A percentile compares a stretch with the other conserved stretches of the same genome.
phyloP scores from a whole-genome alignment of 2,888 invertebrate species.

The Perizoma flavofasciatum region DNA sequence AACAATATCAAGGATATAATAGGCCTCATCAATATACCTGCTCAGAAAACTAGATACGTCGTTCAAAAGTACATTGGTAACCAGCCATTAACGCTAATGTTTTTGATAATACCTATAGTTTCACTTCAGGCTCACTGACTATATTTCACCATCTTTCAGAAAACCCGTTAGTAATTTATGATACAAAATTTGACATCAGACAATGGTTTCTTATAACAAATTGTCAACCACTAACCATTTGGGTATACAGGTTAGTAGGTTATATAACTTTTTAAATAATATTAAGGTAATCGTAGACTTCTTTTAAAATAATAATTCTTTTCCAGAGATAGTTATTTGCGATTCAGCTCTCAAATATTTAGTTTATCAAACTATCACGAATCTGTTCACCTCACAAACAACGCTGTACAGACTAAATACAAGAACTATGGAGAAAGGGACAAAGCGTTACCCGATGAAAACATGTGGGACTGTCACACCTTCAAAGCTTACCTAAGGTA shows the following conservation, averaged over 20 bases:
- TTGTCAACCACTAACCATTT: conserved; percentile 94
- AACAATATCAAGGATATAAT: conserved; percentile 94
- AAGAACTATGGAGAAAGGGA: conserved; percentile 88
- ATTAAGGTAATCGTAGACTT: background rate
- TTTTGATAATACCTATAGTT: background rate
- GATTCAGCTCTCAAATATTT: conserved; percentile 96
- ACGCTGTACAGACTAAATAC: conserved; percentile 96
- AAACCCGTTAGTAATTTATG: conserved; percentile 93
- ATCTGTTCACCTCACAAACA: conserved; percentile 96
- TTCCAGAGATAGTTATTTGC: conserved; percentile 92
- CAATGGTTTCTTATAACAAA: conserved; percentile 98
- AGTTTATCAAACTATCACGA: conserved; percentile 94
- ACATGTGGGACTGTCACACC: conserved; percentile 97
- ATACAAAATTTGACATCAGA: conserved; percentile 97
- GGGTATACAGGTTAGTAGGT: conserved; percentile 91
- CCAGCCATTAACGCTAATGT: background rate
- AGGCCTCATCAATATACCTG: conserved; percentile 87
- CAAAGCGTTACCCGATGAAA: conserved; percentile 92
- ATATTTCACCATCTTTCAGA: conserved; percentile 82
- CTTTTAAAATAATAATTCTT: background rate
- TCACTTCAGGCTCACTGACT: background rate
- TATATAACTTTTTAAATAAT: background rate
- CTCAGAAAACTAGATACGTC: conserved; percentile 91
- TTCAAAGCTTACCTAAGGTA: conserved; percentile 89
- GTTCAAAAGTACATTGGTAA: conserved; percentile 98